Evolutionary conservation across 2,888 invertebrate genomes (phyloP).

Genomic region (Cremastinae sp.): DNA sequence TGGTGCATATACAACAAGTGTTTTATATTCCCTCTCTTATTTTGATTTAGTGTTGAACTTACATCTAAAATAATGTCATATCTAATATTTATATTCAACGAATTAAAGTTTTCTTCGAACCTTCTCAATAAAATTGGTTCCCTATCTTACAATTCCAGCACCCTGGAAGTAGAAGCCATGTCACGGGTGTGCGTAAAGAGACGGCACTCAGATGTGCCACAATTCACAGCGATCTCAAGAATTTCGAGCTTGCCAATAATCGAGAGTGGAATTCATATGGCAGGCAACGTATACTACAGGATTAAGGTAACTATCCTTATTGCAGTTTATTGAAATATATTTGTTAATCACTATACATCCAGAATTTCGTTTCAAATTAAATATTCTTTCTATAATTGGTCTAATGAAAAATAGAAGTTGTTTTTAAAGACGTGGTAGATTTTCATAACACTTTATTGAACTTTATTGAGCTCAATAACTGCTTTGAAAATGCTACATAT

Average conservation of each 20-base stretch:
- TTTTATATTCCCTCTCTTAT: too few relatives aligned
- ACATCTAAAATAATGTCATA: too few relatives aligned
- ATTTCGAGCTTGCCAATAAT: slow-evolving; percentile 91
- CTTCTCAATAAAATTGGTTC: slow-evolving; percentile 2
- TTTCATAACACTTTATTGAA: too few relatives aligned
- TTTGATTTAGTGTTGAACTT: too few relatives aligned
- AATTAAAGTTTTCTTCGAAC: not conserved
- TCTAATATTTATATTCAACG: not conserved
- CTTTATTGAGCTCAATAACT: too few relatives aligned
- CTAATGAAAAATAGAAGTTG: too few relatives aligned
- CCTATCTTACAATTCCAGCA: slow-evolving; percentile 11
- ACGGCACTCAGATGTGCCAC: slow-evolving; percentile 79
- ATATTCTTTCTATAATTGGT: too few relatives aligned
- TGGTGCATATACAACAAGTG: too few relatives aligned
- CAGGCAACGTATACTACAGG: slow-evolving; percentile 87
- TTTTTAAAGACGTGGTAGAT: too few relatives aligned
- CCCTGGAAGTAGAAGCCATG: slow-evolving; percentile 66
- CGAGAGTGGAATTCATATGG: slow-evolving; percentile 88
- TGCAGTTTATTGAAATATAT: slow-evolving; percentile 51
- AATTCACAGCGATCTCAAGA: slow-evolving; percentile 87
- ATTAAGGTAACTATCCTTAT: slow-evolving; percentile 84
- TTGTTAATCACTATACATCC: not conserved
- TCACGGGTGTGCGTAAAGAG: slow-evolving; percentile 66
- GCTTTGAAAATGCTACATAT: too few relatives aligned
- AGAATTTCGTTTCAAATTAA: too few relatives aligned